A percentile compares a stretch with the other conserved stretches of the same genome.
phyloP scores from a whole-genome alignment of 2,113 vertebrate genomes.

The Xiphias gladius region DNA sequence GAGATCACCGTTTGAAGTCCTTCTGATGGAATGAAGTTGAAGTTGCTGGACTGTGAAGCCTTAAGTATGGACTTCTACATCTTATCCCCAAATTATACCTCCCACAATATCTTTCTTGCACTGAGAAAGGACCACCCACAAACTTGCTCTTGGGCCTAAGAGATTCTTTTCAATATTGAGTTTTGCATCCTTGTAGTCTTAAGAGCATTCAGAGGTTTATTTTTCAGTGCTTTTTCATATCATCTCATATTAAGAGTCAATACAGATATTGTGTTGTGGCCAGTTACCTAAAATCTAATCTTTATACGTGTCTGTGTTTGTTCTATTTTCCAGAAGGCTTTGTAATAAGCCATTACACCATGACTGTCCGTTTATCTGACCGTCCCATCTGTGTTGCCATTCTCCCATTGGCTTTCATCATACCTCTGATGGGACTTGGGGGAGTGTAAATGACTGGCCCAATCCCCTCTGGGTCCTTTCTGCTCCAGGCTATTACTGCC shows the following conservation, averaged over 20 bases:
- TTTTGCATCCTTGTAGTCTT: background rate
- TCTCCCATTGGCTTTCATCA: slow-evolving; percentile 43
- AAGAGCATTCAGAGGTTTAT: background rate
- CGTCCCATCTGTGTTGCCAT: slow-evolving; percentile 41
- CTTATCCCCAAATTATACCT: slow-evolving; percentile 2
- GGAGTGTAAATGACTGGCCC: slow-evolving; percentile 47
- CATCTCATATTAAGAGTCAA: background rate
- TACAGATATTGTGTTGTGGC: background rate
- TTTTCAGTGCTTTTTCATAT: slow-evolving; percentile 1
- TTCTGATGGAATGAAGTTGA: background rate
- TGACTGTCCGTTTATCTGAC: slow-evolving; percentile 21
- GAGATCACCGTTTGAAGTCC: background rate
- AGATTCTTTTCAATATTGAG: slow-evolving; percentile 11
- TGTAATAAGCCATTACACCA: slow-evolving; percentile 22
- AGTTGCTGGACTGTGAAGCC: background rate
- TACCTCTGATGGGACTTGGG: slow-evolving; percentile 46
- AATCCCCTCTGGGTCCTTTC: slow-evolving; percentile 48
- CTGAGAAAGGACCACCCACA: background rate
- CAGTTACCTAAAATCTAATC: background rate
- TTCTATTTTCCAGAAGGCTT: slow-evolving; percentile 15
- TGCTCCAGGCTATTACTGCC: slow-evolving; percentile 37
- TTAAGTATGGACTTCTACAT: slow-evolving; percentile 11
- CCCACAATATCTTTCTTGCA: background rate
- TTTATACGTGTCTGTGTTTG: background rate
- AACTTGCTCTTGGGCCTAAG: background rate